phyloP scores from a whole-genome alignment of 2,113 vertebrate genomes.

The Microcebus griseorufus region DNA sequence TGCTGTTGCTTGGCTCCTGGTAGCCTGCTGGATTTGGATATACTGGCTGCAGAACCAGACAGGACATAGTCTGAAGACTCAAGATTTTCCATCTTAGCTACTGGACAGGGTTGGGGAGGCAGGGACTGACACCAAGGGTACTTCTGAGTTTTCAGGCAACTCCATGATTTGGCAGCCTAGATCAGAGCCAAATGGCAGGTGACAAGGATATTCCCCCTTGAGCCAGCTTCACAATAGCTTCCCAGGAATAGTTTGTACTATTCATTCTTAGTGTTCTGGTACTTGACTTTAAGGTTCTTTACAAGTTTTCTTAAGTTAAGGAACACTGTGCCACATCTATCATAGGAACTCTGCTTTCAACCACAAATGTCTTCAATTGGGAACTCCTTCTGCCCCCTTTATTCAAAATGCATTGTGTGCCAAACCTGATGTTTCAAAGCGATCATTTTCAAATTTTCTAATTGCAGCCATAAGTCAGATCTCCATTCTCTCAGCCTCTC shows the following conservation, averaged over 20 bases:
- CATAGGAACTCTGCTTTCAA: slow-evolving; percentile 58
- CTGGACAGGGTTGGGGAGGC: neutral
- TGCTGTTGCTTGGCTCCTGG: neutral
- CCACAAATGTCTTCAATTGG: slow-evolving; percentile 63
- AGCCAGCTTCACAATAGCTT: neutral
- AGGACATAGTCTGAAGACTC: neutral
- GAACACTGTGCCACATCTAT: slow-evolving; percentile 15
- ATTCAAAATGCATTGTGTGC: slow-evolving; percentile 45
- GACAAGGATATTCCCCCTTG: neutral
- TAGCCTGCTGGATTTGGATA: neutral
- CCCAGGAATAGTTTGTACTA: neutral
- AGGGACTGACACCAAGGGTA: neutral
- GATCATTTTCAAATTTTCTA: slow-evolving; percentile 57
- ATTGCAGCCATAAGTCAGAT: slow-evolving; percentile 49
- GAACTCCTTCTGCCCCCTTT: neutral
- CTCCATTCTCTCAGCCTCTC: slow-evolving; percentile 53
- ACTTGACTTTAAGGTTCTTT: slow-evolving; percentile 15
- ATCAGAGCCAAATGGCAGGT: neutral
- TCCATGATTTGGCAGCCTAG: neutral
- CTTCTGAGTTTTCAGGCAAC: neutral
- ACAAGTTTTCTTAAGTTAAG: slow-evolving; percentile 40
- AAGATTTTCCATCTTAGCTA: neutral
- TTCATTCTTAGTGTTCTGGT: neutral
- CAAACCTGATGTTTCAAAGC: slow-evolving; percentile 55
- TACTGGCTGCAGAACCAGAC: neutral